These are phyloP conservation scores for Thryonomys swinderianus DNA, from an alignment of 2,113 vertebrate genomes.

Conservation along the genomic window DNA sequence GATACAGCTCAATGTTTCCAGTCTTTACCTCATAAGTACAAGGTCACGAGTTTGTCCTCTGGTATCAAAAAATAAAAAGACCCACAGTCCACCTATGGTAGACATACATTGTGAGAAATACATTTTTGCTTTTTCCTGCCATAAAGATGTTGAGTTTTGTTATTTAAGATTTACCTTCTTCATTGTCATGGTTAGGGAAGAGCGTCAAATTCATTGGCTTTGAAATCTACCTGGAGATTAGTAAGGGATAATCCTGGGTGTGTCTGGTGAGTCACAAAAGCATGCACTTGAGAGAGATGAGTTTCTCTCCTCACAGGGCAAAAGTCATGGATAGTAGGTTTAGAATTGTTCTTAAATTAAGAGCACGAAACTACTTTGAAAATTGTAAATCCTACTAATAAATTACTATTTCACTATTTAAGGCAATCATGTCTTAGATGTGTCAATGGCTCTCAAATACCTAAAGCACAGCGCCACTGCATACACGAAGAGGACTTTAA, in stretches of 20 bases:
- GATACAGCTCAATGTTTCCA: too few relatives aligned
- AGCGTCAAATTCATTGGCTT: not conserved
- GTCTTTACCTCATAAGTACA: too few relatives aligned
- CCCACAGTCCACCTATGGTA: not conserved
- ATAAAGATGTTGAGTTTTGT: conserved; percentile 3
- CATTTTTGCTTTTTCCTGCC: not conserved
- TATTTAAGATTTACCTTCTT: not conserved
- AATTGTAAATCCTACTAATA: not conserved
- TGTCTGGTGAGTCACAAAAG: not conserved
- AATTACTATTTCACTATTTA: not conserved
- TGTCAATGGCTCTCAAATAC: conserved; percentile 10
- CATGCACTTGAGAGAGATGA: not conserved
- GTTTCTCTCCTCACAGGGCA: not conserved
- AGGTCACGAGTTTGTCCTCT: too few relatives aligned
- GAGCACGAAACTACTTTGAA: not conserved
- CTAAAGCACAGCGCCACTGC: not conserved
- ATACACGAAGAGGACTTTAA: not conserved
- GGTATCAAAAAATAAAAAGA: not conserved
- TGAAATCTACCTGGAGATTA: not conserved
- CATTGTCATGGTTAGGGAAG: not conserved
- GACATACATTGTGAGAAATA: not conserved
- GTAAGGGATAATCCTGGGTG: not conserved
- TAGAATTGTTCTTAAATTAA: not conserved
- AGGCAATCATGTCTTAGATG: not conserved
- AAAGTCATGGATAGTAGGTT: not conserved